Percentiles rank a stretch among this genome's conserved stretches.
These are phyloP conservation scores for Drosophila crucigera DNA, from an alignment of 2,888 invertebrate genomes.

Conservation along the genomic window DNA sequence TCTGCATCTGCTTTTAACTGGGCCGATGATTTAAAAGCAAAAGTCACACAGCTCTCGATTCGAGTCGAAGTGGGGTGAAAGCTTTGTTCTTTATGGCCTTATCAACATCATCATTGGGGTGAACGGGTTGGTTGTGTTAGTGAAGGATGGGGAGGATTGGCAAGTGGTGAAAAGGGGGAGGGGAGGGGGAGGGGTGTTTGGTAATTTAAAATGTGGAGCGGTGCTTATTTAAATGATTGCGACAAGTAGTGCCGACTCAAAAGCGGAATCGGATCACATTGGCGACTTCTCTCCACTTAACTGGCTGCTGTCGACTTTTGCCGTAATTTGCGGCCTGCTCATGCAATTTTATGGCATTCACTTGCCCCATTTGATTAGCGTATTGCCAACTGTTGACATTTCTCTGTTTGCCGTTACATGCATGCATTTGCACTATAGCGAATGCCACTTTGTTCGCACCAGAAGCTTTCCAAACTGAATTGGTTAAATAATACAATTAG, in stretches of 20 bases:
- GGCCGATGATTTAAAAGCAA: slow-evolving; percentile 37
- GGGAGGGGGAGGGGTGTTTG: background rate
- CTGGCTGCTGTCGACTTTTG: slow-evolving; percentile 20
- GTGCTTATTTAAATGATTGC: slow-evolving; percentile 53
- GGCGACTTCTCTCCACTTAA: slow-evolving; percentile 41
- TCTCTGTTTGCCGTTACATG: slow-evolving; percentile 21
- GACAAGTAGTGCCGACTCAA: slow-evolving; percentile 31
- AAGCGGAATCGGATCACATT: slow-evolving; percentile 33
- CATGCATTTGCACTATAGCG: background rate
- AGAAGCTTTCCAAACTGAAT: slow-evolving; percentile 8
- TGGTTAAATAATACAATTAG: background rate
- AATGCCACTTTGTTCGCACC: background rate
- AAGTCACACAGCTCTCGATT: slow-evolving; percentile 32
- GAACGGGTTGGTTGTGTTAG: background rate
- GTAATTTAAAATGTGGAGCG: slow-evolving; percentile 31
- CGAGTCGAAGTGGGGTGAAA: slow-evolving; percentile 50
- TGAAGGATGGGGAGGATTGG: background rate
- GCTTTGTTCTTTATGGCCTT: slow-evolving; percentile 45
- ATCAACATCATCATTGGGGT: background rate
- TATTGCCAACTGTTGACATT: slow-evolving; percentile 41
- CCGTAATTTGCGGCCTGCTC: slow-evolving; percentile 45
- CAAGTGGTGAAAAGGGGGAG: too few relatives aligned
- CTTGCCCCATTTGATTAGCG: slow-evolving; percentile 49
- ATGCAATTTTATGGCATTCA: slow-evolving; percentile 55
- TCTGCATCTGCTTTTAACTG: slow-evolving; percentile 1